Base-by-base conservation (phyloP, 2,888 invertebrate species). In the Callyntrura sp. region DNA sequence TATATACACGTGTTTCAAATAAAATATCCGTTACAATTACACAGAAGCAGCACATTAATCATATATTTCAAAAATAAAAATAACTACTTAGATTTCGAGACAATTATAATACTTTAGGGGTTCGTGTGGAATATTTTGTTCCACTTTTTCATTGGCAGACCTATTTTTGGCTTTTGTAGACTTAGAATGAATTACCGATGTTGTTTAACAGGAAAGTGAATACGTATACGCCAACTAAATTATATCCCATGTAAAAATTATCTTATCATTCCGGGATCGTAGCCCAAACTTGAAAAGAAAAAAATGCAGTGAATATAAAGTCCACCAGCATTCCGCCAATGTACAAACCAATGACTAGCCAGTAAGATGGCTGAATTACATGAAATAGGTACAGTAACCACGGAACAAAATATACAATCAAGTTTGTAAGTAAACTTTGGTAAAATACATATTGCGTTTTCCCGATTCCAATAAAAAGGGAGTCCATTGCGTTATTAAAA, bases 401-500 rank as follows among this genome's bases (percentile, higher is more conserved):
- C 0, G 92, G 92, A 17, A 90, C 35, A 55, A 92, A 88, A 55
- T 92, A 91, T 8, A 92, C 89, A 0, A 89, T 43, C 35, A 90
- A n/a, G 82, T 92, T 92, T 12, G 92, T 92, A 8, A 87, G 8
- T 12, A 90, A 62, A 81, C 90, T 90, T 35, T 92, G 92, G 45
- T 92, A 92, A 73, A 92, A 91, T 0, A 92, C 88, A 20, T 62
- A 92, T 17, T 91, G 51, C 0, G 92, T 92, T 73, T 87, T 81
- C 3, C 92, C 92, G 0, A 90, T 84, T 6, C 92, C 92, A 57
- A 88, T 88, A 79, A 92, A 92, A 48, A 92, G 73, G 11, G 90
- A 86, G 57, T 92, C 92, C 88, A 92, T 91, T 57, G 91, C 90
- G 65, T 90, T 92, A 45, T 92, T 92, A 11, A 73, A 88, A 3